Percentiles rank a stretch among this genome's conserved stretches.
These are phyloP conservation scores for Erannis defoliaria DNA, from an alignment of 2,888 invertebrate species.

Conservation along the genomic window DNA sequence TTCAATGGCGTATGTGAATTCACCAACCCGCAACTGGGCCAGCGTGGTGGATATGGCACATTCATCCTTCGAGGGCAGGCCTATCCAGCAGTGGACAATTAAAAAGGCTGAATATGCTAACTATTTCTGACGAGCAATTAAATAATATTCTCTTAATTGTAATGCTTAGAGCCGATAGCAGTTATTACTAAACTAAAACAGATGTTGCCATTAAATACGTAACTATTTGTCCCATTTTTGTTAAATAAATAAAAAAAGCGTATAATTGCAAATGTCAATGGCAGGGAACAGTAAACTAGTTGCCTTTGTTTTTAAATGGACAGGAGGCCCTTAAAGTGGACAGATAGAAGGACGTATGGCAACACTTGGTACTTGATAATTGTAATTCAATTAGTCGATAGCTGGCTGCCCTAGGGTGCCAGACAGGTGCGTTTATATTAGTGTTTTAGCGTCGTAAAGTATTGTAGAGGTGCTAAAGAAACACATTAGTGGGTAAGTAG, in stretches of 20 bases:
- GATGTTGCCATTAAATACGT: constrained; percentile 39
- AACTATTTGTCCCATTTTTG: constrained; percentile 11
- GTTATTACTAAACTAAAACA: constrained; percentile 41
- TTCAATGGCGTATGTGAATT: no score
- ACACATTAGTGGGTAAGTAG: background rate
- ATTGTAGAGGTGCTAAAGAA: background rate
- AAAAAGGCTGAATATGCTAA: no score
- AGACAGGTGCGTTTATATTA: constrained; percentile 39
- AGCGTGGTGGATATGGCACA: no score
- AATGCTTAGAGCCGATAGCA: constrained; percentile 43
- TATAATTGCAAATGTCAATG: constrained; percentile 22
- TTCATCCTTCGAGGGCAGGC: no score
- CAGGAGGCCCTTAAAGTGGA: constrained; percentile 70
- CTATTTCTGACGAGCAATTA: no score
- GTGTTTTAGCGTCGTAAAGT: background rate
- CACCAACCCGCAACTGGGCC: no score
- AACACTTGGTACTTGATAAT: constrained; percentile 59
- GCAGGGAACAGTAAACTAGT: background rate
- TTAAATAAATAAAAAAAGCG: constrained; percentile 1
- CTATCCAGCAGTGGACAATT: no score
- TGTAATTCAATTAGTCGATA: constrained; percentile 59
- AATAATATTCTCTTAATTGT: background rate
- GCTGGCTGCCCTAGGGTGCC: constrained; percentile 38
- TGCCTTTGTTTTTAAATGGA: constrained; percentile 53
- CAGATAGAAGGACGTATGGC: constrained; percentile 60